Evolutionary conservation across 2,113 vertebrate species (phyloP), one percentile per base, ranked within the genome.

Genomic region (Erinaceus europaeus): DNA sequence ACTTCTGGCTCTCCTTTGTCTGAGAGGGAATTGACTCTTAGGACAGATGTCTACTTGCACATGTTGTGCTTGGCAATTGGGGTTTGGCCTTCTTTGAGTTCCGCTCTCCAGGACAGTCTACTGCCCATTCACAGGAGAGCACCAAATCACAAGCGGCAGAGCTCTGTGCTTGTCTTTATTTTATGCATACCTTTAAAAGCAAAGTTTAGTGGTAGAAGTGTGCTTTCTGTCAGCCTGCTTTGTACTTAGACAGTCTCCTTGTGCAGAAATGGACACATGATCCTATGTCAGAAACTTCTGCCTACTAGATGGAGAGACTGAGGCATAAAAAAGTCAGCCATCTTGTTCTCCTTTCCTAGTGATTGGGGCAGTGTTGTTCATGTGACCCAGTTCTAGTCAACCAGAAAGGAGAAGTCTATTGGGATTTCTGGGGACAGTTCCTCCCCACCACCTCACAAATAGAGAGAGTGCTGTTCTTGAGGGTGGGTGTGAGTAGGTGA

Each of bases 51-150:
- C 21, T 23, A 4, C 18, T 50, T 50, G 40, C 21, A 13, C 9
- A 32, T 7, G 2, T 4, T 14, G 59, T 29, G 21, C 73, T 0
- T 2, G 27, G 15, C 15, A 9, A 4, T 21, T 6, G 3, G 29
- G 1, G 21, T 12, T 17, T 34, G 67, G 13, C 2, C 5, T 5
- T 38, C 32, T 29, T n/a, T 15, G 11, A 1, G 7, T 12, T 55
- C 32, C 50, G 59, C 34, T n/a, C n/a, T n/a, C n/a, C n/a, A n/a
- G 38, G 14, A 29, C 38, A 64, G 65, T 27, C 25, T 27, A 57
- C 59, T 5, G 34, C 34, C 32, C 21, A 21, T 15, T 38, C 42
- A 17, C 4, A 40, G 40, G 40, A 50, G 57, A 32, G 7, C 1
- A 6, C 3, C 10, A 32, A 23, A 1, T 20, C 20, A 13, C 23